Base-by-base conservation (phyloP, 1,140 invertebrate species). In the Apis cerana region DNA sequence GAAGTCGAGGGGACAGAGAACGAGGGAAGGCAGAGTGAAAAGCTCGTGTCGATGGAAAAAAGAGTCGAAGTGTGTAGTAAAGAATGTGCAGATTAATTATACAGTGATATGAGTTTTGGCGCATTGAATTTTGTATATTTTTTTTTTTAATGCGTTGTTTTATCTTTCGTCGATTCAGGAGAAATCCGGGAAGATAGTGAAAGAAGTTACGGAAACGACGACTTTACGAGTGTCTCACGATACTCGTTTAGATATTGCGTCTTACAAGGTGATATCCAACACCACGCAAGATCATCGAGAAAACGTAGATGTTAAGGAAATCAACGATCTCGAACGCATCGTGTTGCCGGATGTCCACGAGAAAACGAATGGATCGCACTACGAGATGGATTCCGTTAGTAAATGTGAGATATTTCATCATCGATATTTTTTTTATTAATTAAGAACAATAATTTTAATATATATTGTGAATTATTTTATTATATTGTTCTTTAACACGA, bases 151-250 rank as follows among this genome's bases (percentile, higher is more conserved):
- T 23, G 4, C 17, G 19, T 52, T 23, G 13, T 58, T 58, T n/a
- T 52, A 33, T 50, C 21, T 48, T 48, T 12, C 50, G 23, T 77
- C 72, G 52, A 9, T 43, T 48, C 74, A 94, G 94, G 93, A 93
- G 72, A 90, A 85, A 52, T 88, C 91, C 27, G 93, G 92, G 9
- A 95, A 94, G 80, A 92, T 95, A 7, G 92, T 94, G 0, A 94
- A 93, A 72, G 95, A 95, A 91, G 94, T 95, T 0, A 95, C 94
- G 0, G 95, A 95, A 89, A 95, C 95, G 19, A 95, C 95, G 54
- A 95, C 94, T 71, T 85, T 95, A 15, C 93, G 94, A 64, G 94
- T 96, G 1, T 94, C 95, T 1, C 95, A 95, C 68, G 92, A 94
- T 67, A 94, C 94, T 79, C 93, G 91, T 67, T 91, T 95, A 43